Base-by-base conservation (phyloP, 2,888 invertebrate genomes). In the Venusia cambrica region DNA sequence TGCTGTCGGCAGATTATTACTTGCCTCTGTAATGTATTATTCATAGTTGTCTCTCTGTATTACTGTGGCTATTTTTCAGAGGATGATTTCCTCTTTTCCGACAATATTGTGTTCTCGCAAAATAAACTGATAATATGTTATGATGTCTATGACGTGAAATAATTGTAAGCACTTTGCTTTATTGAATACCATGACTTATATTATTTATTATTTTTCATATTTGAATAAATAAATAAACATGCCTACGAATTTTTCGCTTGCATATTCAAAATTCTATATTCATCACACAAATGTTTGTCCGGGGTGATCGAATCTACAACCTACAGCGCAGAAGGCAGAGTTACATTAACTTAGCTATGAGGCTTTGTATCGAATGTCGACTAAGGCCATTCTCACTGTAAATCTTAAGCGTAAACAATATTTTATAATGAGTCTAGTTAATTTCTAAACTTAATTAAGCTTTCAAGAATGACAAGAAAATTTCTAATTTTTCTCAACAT, bases 31-130 rank as follows among this genome's bases (percentile, higher is more conserved):
- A 55, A 77, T 81, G 80, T 73, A 72, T 84, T 81, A 85, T 85
- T 85, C 83, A 84, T 84, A 64, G 60, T 63, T 66, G 70, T 75
- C 73, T 62, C 57, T 58, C 52, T 64, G 54, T 60, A 73, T 76
- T 73, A 77, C 63, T 58, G 57, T 37, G 48, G 57, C 54, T 58
- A 74, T 80, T 72, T 66, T 66, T 80, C 75, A 75, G 48, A 42
- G 56, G 18, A 62, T 61, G 62, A 64, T 62, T 63, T 57, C 66
- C 68, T 61, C 55, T 56, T 66, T 66, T 61, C 54, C n/a, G n/a
- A n/a, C n/a, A n/a, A n/a, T n/a, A n/a, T n/a, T n/a, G n/a, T n/a
- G n/a, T n/a, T n/a, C n/a, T n/a, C n/a, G n/a, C n/a, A n/a, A n/a
- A n/a, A n/a, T n/a, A n/a, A n/a, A n/a, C 48, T 47, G 45, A 57